These are phyloP conservation scores for Diceros bicornis DNA, from an alignment of 2,797 vertebrate genomes.

Conservation along the genomic window DNA sequence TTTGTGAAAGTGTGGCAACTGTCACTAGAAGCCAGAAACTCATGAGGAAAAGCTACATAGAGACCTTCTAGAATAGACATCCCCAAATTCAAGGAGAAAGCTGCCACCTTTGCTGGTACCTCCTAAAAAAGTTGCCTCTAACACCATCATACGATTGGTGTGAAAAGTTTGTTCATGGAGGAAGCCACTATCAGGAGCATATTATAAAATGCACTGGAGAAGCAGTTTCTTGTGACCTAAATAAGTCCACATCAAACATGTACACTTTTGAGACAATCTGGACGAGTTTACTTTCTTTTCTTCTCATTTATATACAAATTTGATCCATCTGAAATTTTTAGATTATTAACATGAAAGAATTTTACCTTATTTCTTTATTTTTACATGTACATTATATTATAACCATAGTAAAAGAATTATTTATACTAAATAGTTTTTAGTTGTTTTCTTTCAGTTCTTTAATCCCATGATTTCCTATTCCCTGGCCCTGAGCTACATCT, in stretches of 20 bases:
- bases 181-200: background rate
- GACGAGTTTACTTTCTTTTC: background rate
- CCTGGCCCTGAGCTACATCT: background rate
- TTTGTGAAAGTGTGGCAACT: background rate
- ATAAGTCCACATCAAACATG: conserved; percentile 12
- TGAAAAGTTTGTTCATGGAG: background rate
- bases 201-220: background rate
- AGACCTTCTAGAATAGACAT: background rate
- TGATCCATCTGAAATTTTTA: background rate
- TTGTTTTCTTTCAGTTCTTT: background rate
- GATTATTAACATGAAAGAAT: background rate
- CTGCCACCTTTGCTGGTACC: background rate
- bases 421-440: background rate
- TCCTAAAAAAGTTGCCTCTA: background rate
- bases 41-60: background rate
- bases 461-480: conserved; percentile 5
- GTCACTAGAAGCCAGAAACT: background rate
- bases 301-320: background rate
- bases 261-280: background rate
- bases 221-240: conserved; percentile 14
- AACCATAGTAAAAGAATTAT: conserved; percentile 13
- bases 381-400: background rate
- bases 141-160: background rate
- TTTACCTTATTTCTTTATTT: background rate
- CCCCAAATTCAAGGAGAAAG: conserved; percentile 14